Evolutionary conservation across 2,113 vertebrate genomes (phyloP).

Genomic region (Scartelaos histophorus): DNA sequence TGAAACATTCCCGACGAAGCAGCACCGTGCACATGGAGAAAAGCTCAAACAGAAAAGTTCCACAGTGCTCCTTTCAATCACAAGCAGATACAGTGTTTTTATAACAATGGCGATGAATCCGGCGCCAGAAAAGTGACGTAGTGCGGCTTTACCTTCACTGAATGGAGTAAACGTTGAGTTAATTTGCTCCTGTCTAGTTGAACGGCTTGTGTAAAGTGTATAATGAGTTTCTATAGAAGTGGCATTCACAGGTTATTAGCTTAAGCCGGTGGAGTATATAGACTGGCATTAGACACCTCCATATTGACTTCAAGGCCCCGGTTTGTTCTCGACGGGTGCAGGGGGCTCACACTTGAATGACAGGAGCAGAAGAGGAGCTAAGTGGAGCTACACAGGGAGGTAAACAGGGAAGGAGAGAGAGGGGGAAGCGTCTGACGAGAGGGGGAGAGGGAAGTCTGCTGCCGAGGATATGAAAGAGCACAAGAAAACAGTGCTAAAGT

Average conservation of each 20-base stretch:
- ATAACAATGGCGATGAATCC: too few species aligned
- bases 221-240: too few species aligned
- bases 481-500: conserved; percentile 3
- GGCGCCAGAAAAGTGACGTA: too few species aligned
- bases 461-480: not conserved
- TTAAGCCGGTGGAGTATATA: not conserved
- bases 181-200: not conserved
- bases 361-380: not conserved
- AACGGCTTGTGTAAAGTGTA: not conserved
- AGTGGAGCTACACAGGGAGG: conserved; percentile 7
- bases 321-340: not conserved
- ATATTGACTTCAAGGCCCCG: not conserved
- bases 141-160: too few species aligned
- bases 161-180: not conserved
- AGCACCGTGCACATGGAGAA: too few species aligned
- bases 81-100: too few species aligned
- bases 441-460: not conserved
- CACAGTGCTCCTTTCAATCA: too few species aligned
- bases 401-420: conserved; percentile 10
- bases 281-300: not conserved
- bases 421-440: not conserved
- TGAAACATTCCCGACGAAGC: too few species aligned
- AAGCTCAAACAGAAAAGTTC: too few species aligned
- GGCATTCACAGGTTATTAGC: not conserved
- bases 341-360: not conserved